Conservation (phyloP, 2,888 invertebrate species). For the Thumatha senex region DNA sequence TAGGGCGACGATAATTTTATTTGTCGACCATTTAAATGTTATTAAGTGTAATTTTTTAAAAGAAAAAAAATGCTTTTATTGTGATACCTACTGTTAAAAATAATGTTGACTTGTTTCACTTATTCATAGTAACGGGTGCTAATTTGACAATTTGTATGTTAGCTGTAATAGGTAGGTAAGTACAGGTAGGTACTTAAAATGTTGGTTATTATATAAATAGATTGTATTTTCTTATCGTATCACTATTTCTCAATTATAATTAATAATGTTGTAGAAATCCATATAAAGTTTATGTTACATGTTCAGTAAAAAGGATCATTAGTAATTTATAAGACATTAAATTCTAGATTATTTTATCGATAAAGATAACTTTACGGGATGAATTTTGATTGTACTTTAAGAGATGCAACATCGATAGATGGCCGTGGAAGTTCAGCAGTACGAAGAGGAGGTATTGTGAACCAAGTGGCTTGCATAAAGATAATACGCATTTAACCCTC, state of each 20-base stretch:
- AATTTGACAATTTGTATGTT: no score
- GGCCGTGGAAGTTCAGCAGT: constrained; percentile 71
- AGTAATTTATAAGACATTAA: no score
- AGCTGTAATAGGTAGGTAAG: no score
- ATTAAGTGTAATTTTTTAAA: neutral
- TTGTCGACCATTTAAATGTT: neutral
- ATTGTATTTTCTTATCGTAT: no score
- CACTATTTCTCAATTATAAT: no score
- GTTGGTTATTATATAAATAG: no score
- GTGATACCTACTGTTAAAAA: neutral
- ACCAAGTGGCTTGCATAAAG: constrained; percentile 82
- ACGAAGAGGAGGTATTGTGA: constrained; percentile 76
- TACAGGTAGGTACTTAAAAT: no score
- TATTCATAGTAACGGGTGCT: no score
- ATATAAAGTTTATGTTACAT: no score
- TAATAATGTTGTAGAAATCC: no score
- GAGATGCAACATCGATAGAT: constrained; percentile 74
- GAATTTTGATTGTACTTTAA: constrained; percentile 59
- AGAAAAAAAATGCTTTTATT: no score
- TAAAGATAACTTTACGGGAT: constrained; percentile 47
- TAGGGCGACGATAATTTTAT: constrained; percentile 4
- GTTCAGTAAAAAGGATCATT: no score
- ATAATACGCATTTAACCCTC: constrained; percentile 78
- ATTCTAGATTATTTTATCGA: constrained; percentile 33
- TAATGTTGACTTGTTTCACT: neutral